These are phyloP conservation scores for Dendrocincla tyrannina DNA, from an alignment of 2,797 vertebrate genomes.

Conservation along the genomic window DNA sequence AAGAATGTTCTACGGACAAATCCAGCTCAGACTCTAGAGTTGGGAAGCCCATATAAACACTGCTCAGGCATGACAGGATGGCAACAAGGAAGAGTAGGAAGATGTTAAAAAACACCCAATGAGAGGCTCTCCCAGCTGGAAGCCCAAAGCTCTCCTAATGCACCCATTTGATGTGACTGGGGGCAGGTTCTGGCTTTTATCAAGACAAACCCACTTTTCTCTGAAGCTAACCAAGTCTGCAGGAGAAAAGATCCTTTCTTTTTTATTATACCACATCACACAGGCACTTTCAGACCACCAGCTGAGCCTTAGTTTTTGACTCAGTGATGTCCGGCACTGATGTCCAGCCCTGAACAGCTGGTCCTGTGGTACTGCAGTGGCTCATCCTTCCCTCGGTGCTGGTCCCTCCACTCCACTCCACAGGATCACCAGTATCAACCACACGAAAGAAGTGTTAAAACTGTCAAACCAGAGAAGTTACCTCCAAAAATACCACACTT, in stretches of 20 bases:
- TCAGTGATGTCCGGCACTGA: fast-evolving
- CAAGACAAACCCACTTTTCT: neutral
- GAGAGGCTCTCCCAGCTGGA: neutral
- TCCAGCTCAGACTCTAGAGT: neutral
- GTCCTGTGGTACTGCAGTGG: fast-evolving
- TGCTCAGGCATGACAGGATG: neutral
- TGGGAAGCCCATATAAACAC: neutral
- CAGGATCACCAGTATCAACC: fast-evolving
- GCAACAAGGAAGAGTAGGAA: neutral
- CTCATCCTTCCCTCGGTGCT: fast-evolving
- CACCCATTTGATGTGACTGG: fast-evolving
- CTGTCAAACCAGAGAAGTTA: neutral
- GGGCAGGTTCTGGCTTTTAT: neutral
- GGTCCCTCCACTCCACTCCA: fast-evolving
- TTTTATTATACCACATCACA: fast-evolving
- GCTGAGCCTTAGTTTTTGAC: neutral
- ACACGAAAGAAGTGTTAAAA: fast-evolving
- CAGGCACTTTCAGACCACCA: neutral
- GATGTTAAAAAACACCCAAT: fast-evolving
- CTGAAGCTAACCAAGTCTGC: neutral
- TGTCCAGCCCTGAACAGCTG: fast-evolving
- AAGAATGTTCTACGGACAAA: neutral
- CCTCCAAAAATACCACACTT: neutral
- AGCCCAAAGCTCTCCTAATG: neutral
- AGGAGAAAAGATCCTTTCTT: neutral